Percentiles rank a stretch among this genome's conserved stretches.
Evolutionary conservation across 2,113 vertebrate genomes (phyloP).

Genomic region (Hucho hucho): DNA sequence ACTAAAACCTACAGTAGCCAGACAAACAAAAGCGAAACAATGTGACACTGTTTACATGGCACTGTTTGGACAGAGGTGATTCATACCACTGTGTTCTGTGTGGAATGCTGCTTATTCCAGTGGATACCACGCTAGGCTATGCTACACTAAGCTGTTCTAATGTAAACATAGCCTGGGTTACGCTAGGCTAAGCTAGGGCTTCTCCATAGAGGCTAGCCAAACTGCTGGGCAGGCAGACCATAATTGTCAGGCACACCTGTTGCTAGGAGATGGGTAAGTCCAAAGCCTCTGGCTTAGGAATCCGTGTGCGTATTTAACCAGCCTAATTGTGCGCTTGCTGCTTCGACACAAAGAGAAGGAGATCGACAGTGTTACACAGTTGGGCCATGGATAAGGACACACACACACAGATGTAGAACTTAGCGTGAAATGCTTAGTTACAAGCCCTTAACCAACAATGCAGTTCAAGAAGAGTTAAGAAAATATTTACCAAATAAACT

Average conservation of each 20-base stretch:
- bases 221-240: constrained; percentile 52
- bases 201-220: constrained; percentile 58
- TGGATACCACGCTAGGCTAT: constrained; percentile 13
- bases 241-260: constrained; percentile 75
- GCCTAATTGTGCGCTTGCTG: constrained; percentile 76
- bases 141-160: no score
- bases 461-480: no score
- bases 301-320: constrained; percentile 80
- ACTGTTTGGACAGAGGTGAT: constrained; percentile 58
- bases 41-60: constrained; percentile 51
- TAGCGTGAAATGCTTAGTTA: no score
- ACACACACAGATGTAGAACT: neutral
- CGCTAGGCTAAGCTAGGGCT: neutral
- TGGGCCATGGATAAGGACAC: constrained; percentile 18
- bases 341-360: constrained; percentile 67
- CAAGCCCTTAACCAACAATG: no score
- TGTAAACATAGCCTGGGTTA: neutral
- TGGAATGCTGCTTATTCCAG: constrained; percentile 48
- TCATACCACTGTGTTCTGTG: constrained; percentile 38
- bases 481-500: no score
- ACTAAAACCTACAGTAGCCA: constrained; percentile 48
- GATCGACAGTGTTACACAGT: constrained; percentile 55
- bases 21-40: constrained; percentile 49
- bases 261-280: constrained; percentile 83
- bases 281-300: constrained; percentile 78